Evolutionary conservation across 2,888 invertebrate genomes (phyloP), one percentile per base, ranked within the genome.

Genomic region (Elegia similella): DNA sequence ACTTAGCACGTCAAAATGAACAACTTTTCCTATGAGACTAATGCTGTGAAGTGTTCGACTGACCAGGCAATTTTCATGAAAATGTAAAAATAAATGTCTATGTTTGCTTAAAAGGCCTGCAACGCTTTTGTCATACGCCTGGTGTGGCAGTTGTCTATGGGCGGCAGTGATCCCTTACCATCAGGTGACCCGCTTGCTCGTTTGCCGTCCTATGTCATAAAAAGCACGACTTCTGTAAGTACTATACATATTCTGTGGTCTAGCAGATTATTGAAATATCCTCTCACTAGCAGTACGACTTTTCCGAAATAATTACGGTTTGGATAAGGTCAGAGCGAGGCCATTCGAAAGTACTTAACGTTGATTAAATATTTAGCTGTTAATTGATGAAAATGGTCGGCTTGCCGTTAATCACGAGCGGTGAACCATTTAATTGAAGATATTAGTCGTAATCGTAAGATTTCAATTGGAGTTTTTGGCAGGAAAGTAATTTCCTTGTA

Each of bases 271-370:
- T 70, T 68, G 67, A 65, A 66, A 69, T 73, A 64, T 65, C 75
- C 77, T 73, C 74, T 81, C 76, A 74, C 79, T 73, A 57, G 64
- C 52, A 61, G 60, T 64, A 63, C 69, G 64, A 67, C 70, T 75
- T 80, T 80, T 77, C 58, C 71, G 66, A 74, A 60, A 67, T 74
- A 77, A 80, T 80, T 75, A 77, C 73, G 71, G 65, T 72, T 67
- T 69, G 73, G 70, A 72, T 78, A 79, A 84, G 82, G 83, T 72
- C 80, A 72, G 59, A 62, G 58, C 80, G 71, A 82, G 83, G 83
- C 70, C 76, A 65, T 77, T 78, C 53, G 83, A 84, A 78, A 82
- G 83, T 78, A 68, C 73, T 66, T 74, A 67, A 65, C 66, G 56
- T 60, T 65, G 65, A 69, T 71, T 70, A 75, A 64, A 75, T 71